Evolutionary conservation across 1,140 invertebrate species (phyloP), one percentile per base, ranked within the genome.

Genomic region (Ceratosolen fusciceps): DNA sequence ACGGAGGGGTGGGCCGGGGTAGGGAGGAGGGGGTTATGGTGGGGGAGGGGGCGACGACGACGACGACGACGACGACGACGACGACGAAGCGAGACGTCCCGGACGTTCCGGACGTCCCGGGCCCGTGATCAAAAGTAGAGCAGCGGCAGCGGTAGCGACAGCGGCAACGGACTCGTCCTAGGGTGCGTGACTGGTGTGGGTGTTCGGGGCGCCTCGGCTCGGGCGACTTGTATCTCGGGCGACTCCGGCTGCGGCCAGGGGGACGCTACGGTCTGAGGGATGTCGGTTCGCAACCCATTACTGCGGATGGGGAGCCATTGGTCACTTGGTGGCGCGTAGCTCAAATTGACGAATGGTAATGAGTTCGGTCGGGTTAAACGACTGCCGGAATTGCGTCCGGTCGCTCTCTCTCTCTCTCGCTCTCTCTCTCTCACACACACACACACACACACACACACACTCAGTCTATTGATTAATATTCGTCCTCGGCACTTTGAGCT

Each of bases 281-380:
- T 90, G 89, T 88, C 86, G 88, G 88, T 83, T 84, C 84, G 83
- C 85, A 87, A 82, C 82, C 90, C 88, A 90, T 90, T 90, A 90
- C 87, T 83, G 81, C 83, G 83, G 87, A 89, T 88, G 88, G 88
- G 89, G 88, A 89, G 86, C 90, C 89, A 90, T 90, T 90, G 90
- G 90, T 90, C 90, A 90, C 89, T 90, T 81, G 78, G 19, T 26
- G 29, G 29, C 49, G n/a, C 67, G 87, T 90, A 90, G 84, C 84
- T 90, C 89, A 90, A 90, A 90, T 90, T 90, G 89, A 90, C 88
- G 87, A 90, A 90, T 90, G 89, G 88, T 90, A 90, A 90, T 90
- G 89, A 90, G 88, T 90, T 89, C 86, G 84, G 79, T 86, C 88
- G 87, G 89, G 89, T 90, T 90, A 90, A 89, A 88, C 86, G 88